These are phyloP conservation scores for Bryconaethiops microstoma DNA, from an alignment of 2,797 vertebrate species.

Conservation along the genomic window DNA sequence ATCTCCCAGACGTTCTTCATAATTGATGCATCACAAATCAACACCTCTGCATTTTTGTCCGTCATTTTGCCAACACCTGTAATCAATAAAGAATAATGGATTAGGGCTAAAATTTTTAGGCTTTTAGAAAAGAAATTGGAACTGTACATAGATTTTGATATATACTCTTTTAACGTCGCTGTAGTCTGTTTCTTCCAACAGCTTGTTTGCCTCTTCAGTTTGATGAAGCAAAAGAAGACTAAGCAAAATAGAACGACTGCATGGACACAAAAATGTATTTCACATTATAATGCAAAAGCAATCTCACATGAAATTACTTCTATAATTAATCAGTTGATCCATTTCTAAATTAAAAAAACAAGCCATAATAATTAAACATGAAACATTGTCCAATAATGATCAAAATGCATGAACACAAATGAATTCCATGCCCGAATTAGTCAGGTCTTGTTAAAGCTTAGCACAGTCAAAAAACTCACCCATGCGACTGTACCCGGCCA, in stretches of 20 bases:
- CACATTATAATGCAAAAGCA: constrained; percentile 27
- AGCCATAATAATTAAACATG: constrained; percentile 24
- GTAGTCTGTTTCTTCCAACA: neutral
- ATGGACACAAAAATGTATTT: neutral
- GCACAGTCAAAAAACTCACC: constrained; percentile 34
- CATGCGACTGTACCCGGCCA: constrained; percentile 14
- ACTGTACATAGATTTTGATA: neutral
- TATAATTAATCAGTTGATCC: constrained; percentile 28
- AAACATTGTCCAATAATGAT: constrained; percentile 18
- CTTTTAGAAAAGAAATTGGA: neutral
- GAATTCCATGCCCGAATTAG: constrained; percentile 22
- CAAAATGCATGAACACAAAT: constrained; percentile 24
- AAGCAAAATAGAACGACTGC: neutral
- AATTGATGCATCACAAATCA: constrained; percentile 65
- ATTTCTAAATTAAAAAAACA: neutral
- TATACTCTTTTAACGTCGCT: neutral
- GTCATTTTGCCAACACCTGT: constrained; percentile 5
- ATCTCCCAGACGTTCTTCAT: constrained; percentile 75
- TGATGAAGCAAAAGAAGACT: neutral
- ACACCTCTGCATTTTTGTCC: constrained; percentile 63
- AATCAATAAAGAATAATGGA: neutral
- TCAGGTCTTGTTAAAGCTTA: constrained; percentile 1
- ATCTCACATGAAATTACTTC: constrained; percentile 36
- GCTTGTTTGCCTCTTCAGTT: neutral
- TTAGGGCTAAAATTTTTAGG: neutral